These are phyloP conservation scores for Pseudachorutes palmiensis DNA, from an alignment of 1,140 invertebrate genomes.

Conservation along the genomic window DNA sequence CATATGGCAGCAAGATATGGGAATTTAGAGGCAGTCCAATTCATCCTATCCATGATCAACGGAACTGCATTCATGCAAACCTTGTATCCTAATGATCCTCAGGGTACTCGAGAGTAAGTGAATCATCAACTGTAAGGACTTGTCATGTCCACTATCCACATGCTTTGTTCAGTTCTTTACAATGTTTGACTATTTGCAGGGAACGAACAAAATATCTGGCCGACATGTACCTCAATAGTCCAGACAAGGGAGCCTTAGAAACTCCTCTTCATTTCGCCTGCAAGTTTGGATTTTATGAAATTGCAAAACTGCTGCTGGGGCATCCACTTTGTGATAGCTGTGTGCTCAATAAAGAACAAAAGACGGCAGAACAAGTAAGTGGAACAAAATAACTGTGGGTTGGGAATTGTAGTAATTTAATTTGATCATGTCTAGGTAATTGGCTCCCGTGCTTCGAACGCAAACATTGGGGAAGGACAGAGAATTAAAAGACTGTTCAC, in stretches of 20 bases:
- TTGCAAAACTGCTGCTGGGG: conserved; percentile 11
- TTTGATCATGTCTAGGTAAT: conserved; percentile 22
- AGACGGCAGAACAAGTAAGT: conserved; percentile 15
- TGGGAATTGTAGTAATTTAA: no score
- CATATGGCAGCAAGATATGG: conserved; percentile 22
- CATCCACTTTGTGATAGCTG: conserved; percentile 16
- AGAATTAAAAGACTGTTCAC: conserved; percentile 17
- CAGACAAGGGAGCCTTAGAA: conserved; percentile 20
- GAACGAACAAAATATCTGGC: conserved; percentile 6
- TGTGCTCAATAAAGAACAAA: conserved; percentile 1
- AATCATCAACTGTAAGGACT: no score
- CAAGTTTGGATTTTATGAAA: conserved; percentile 15
- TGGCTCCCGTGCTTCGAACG: conserved; percentile 1
- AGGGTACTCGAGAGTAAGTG: neutral
- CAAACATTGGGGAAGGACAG: neutral
- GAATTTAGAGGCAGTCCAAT: conserved; percentile 1
- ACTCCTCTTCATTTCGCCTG: conserved; percentile 24
- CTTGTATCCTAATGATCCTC: conserved; percentile 15
- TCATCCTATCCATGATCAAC: conserved; percentile 10
- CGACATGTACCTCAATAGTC: conserved; percentile 21
- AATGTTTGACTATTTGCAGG: no score
- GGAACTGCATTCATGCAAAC: conserved; percentile 13
- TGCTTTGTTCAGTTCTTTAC: no score
- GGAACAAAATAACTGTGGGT: neutral
- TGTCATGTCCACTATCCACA: no score